Conservation (phyloP, 2,888 invertebrate species). For the Epistrophe eligans region DNA sequence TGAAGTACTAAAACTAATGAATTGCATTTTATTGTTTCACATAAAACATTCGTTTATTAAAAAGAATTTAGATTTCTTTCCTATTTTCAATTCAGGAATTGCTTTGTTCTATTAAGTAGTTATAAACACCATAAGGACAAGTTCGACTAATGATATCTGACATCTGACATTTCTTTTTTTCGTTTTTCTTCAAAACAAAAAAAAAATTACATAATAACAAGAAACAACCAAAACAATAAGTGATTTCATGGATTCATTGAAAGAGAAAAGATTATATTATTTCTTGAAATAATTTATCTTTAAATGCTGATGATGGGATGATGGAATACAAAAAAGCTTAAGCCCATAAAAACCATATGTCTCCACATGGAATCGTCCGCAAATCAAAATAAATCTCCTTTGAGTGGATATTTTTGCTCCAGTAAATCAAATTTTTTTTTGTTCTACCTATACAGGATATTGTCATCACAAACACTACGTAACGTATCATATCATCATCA, state of each 20-base stretch:
- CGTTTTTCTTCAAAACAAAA: neutral
- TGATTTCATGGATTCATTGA: neutral
- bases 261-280: neutral
- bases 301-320: neutral
- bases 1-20: constrained; percentile 22
- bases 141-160: neutral
- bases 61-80: neutral
- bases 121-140: neutral
- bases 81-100: neutral
- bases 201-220: neutral
- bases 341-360: constrained; percentile 8
- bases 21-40: constrained; percentile 4
- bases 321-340: neutral
- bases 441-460: neutral
- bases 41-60: neutral
- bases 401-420: constrained; percentile 26
- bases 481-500: too few species aligned
- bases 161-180: neutral
- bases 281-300: constrained; percentile 3
- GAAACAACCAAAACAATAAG: neutral
- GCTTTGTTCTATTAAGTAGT: neutral
- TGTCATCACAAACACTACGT: constrained; percentile 18
- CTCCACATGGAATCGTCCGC: constrained; percentile 26
- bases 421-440: constrained; percentile 28
- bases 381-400: constrained; percentile 38